Base-by-base conservation (phyloP, 2,113 vertebrate genomes). In the Numida meleagris region DNA sequence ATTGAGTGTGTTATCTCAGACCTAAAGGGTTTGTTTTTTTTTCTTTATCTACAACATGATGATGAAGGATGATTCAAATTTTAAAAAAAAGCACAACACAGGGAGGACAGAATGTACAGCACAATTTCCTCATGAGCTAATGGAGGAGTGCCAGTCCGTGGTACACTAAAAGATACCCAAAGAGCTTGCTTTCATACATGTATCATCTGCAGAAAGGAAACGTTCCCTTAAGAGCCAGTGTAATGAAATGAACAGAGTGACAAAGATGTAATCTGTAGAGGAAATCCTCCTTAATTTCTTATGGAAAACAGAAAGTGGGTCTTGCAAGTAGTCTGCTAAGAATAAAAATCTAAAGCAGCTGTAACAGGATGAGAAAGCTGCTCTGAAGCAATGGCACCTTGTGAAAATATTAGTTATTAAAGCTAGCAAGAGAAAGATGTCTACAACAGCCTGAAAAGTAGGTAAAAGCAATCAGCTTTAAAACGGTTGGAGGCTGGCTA, bases 381-480 rank as follows among this genome's bases (percentile, higher is more conserved):
- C 21, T 62, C 38, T 46, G 33, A 36, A 86, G 31, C 33, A 77
- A 75, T 5, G 72, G 15, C 19, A 79, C 33, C 16, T n/a, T 38
- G 33, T 3, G 8, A 91, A 91, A 82, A 53, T 43, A 77, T 1
- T 57, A 59, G 9, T n/a, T 93, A 27, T 67, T 86, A 83, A 70
- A 73, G 50, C 29, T 84, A 66, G 31, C 65, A 14, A 73, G 90
- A 77, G 16, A 55, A 86, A 66, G 5, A 33, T 67, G 11, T 51
- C 36, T 63, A 20, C 82, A 94, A 53, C 27, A 76, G 13, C 40
- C 75, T 70, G 46, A 92, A 91, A 89, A 82, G 58, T 73, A 77
- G 15, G 6, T 51, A 82, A 50, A 12, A 14, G 46, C 31, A 31
- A 71, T 46, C 36, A 57, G 21, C 72, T 96, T 92, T 81, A 53